Percentiles rank a stretch among this genome's conserved stretches.
These are phyloP conservation scores for Sorex maritimensis DNA, from an alignment of 2,797 vertebrate species.

Conservation along the genomic window DNA sequence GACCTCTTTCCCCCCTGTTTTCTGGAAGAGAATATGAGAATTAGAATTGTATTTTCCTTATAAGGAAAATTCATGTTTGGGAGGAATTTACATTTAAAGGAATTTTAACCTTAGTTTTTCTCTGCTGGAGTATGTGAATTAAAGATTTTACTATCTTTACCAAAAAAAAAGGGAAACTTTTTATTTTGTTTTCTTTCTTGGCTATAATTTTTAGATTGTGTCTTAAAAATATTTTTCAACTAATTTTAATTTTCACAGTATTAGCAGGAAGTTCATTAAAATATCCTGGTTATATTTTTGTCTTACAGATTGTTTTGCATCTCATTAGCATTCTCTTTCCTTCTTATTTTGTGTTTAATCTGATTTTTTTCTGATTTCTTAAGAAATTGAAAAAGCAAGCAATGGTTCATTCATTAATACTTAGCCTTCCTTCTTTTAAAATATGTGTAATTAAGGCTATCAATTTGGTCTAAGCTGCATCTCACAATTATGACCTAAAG, in stretches of 20 bases:
- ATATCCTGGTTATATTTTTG: background rate
- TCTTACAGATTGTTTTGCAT: background rate
- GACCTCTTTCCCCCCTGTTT: constrained; percentile 49
- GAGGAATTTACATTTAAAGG: constrained; percentile 61
- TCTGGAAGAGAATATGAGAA: constrained; percentile 45
- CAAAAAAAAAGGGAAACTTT: background rate
- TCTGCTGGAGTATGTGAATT: constrained; percentile 68
- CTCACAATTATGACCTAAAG: constrained; percentile 35
- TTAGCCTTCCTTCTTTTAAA: constrained; percentile 28
- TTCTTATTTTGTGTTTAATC: background rate
- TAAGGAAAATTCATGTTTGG: constrained; percentile 35
- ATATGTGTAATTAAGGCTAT: constrained; percentile 47
- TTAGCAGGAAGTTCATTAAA: constrained; percentile 33
- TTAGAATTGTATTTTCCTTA: constrained; percentile 59
- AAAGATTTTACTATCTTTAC: constrained; percentile 65
- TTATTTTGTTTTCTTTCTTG: constrained; percentile 44
- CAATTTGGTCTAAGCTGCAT: background rate
- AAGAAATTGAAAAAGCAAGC: background rate
- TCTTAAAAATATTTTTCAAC: constrained; percentile 47
- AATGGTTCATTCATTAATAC: background rate
- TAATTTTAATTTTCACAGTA: constrained; percentile 45
- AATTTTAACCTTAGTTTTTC: constrained; percentile 67
- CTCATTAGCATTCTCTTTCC: background rate
- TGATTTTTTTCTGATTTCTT: constrained; percentile 37
- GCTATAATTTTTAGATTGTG: background rate